A percentile compares a stretch with the other conserved stretches of the same genome.
Evolutionary conservation across 1,140 invertebrate genomes (phyloP).

Genomic region (Ladona fulva): DNA sequence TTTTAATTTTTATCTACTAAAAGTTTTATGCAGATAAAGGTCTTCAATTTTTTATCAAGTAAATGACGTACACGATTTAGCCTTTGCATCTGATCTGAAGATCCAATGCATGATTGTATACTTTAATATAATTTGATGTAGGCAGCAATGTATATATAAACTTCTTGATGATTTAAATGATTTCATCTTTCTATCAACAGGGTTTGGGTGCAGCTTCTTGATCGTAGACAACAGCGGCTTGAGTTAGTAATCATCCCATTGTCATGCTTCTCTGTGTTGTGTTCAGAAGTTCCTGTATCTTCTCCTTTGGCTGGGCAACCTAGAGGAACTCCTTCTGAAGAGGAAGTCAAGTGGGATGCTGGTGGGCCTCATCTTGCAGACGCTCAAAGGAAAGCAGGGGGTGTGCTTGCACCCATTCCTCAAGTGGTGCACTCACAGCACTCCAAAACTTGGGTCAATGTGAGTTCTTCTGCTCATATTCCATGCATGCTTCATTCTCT

Average conservation of each 20-base stretch:
- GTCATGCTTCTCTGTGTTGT: slow-evolving; percentile 36
- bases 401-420: slow-evolving; percentile 32
- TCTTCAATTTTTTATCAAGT: too few relatives aligned
- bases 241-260: slow-evolving; percentile 35
- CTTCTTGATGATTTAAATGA: not conserved
- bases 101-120: too few relatives aligned
- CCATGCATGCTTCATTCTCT: too few relatives aligned
- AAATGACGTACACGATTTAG: too few relatives aligned
- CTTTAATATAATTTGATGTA: too few relatives aligned
- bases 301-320: not conserved
- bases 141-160: too few relatives aligned
- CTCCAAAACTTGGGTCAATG: slow-evolving; percentile 77
- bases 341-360: not conserved
- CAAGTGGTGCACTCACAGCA: slow-evolving; percentile 63
- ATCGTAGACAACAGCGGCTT: slow-evolving; percentile 73
- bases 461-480: not conserved
- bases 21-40: too few relatives aligned
- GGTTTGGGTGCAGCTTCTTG: slow-evolving; percentile 81
- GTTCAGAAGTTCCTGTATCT: slow-evolving; percentile 22
- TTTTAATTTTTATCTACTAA: too few relatives aligned
- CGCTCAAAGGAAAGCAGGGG: not conserved
- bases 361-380: not conserved
- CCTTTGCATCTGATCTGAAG: too few relatives aligned
- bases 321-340: not conserved
- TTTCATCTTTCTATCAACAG: slow-evolving; percentile 42